Conservation (phyloP, 2,797 vertebrate genomes). For the Spea hammondii region DNA sequence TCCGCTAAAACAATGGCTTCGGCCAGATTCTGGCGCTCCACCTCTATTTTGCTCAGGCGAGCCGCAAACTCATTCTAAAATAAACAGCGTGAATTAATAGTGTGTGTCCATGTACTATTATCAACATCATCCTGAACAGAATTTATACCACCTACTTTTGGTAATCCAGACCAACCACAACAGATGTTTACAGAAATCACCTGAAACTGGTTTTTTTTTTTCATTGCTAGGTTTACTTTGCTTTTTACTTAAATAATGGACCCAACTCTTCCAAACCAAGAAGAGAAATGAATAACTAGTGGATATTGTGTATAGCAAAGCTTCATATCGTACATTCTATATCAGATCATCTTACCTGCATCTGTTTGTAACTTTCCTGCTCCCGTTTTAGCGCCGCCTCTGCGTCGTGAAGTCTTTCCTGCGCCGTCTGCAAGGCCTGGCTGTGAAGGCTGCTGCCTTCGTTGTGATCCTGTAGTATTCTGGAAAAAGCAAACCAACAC, state of each 20-base stretch:
- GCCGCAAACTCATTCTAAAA: slow-evolving; percentile 79
- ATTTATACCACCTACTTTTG: no score
- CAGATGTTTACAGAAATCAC: not conserved
- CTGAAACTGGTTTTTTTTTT: no score
- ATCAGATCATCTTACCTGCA: slow-evolving; percentile 77
- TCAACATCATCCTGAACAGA: no score
- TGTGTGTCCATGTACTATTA: not conserved
- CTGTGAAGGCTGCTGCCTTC: slow-evolving; percentile 89
- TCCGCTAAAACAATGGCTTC: slow-evolving; percentile 82
- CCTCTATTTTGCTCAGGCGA: slow-evolving; percentile 82
- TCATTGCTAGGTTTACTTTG: no score
- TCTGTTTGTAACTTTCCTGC: slow-evolving; percentile 87
- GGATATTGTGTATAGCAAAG: not conserved
- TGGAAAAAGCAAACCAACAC: slow-evolving; percentile 56
- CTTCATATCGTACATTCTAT: not conserved
- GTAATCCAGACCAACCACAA: no score
- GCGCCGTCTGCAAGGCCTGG: slow-evolving; percentile 86
- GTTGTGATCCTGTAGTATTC: slow-evolving; percentile 88
- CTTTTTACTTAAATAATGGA: not conserved
- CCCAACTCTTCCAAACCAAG: not conserved
- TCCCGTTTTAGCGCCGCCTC: slow-evolving; percentile 81
- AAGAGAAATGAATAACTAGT: not conserved
- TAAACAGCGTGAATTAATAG: not conserved
- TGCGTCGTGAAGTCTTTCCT: slow-evolving; percentile 84
- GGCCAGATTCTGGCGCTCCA: slow-evolving; percentile 84